A percentile compares a stretch with the other conserved stretches of the same genome.
phyloP scores from a whole-genome alignment of 2,888 invertebrate species.

The Drosophila villosipedis region DNA sequence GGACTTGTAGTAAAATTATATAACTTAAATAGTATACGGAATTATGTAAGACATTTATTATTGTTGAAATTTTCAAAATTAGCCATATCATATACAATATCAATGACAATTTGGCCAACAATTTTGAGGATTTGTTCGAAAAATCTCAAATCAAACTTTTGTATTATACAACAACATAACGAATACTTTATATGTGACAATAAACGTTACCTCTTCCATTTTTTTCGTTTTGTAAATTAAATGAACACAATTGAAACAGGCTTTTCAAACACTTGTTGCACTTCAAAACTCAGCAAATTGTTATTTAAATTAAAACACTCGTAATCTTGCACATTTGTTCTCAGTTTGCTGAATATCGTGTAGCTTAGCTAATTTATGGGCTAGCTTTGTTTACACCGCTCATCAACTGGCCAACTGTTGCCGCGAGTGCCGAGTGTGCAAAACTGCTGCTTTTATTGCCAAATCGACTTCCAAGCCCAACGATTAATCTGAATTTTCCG shows the following conservation, averaged over 20 bases:
- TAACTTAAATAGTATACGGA: background rate
- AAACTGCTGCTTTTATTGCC: slow-evolving; percentile 20
- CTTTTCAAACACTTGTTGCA: slow-evolving; percentile 21
- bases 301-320: slow-evolving; percentile 1
- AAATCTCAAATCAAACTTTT: background rate
- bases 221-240: slow-evolving; percentile 10
- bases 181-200: background rate
- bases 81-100: background rate
- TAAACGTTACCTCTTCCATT: slow-evolving; percentile 67
- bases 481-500: slow-evolving; percentile 32
- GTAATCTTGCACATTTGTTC: slow-evolving; percentile 22
- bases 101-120: background rate
- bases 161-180: slow-evolving; percentile 1
- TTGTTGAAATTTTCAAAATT: background rate
- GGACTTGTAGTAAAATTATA: background rate
- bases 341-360: slow-evolving; percentile 13
- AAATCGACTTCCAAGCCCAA: slow-evolving; percentile 30
- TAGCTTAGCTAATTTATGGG: slow-evolving; percentile 16
- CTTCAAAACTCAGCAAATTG: background rate
- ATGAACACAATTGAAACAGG: slow-evolving; percentile 53
- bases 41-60: background rate
- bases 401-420: slow-evolving; percentile 48
- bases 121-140: background rate
- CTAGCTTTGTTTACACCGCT: slow-evolving; percentile 30
- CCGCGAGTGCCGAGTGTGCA: slow-evolving; percentile 23